phyloP scores from a whole-genome alignment of 2,888 invertebrate genomes.

The Scaptomyza cyrtandrae region DNA sequence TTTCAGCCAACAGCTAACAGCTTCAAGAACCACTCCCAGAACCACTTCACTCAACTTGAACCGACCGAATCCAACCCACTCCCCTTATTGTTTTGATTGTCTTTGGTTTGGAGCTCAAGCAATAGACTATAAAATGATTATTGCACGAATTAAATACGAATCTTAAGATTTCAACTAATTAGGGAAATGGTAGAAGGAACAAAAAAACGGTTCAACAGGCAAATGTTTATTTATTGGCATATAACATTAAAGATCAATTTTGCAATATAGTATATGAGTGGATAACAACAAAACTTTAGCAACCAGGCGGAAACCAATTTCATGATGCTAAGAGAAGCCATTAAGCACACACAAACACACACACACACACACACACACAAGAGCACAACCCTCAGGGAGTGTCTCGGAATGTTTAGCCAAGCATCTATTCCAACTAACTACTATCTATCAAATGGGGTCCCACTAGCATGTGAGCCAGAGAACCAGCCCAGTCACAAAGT shows the following conservation, averaged over 20 bases:
- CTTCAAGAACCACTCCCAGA: conserved; percentile 5
- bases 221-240: too few species aligned
- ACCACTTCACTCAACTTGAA: neutral
- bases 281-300: neutral
- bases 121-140: neutral
- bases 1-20: conserved; percentile 15
- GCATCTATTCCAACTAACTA: conserved; percentile 14
- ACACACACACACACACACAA: neutral
- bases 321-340: neutral
- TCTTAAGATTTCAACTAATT: neutral
- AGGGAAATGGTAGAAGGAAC: too few species aligned
- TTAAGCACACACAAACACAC: neutral
- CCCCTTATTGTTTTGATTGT: neutral
- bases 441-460: conserved; percentile 28
- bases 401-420: conserved; percentile 16
- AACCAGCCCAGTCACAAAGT: neutral
- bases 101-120: neutral
- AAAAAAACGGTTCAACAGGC: too few species aligned
- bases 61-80: neutral
- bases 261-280: neutral
- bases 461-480: conserved; percentile 22
- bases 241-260: neutral
- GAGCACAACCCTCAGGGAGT: neutral
- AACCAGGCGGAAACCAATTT: neutral
- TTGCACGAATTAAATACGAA: neutral